These are phyloP conservation scores for Stegodyphus dumicola DNA, from an alignment of 1,140 invertebrate species.

Conservation along the genomic window DNA sequence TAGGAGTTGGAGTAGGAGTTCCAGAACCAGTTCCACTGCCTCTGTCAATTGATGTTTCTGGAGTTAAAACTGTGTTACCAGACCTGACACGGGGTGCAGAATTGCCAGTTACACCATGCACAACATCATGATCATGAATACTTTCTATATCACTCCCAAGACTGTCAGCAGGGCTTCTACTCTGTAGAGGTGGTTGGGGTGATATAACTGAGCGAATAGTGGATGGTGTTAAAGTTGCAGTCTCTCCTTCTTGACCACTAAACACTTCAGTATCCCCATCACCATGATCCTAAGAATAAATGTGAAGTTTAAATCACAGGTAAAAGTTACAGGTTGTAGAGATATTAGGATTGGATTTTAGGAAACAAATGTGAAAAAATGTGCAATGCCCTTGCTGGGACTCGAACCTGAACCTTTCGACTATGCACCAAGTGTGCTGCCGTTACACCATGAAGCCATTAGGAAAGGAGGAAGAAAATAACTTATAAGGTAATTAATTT, in stretches of 20 bases:
- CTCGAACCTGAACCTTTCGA: no score
- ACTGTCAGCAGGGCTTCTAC: slow-evolving; percentile 55
- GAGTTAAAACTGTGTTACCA: slow-evolving; percentile 23
- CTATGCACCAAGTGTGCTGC: no score
- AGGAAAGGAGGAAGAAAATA: no score
- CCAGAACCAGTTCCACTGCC: slow-evolving; percentile 38
- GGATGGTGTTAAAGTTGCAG: slow-evolving; percentile 61
- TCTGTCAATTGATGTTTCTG: slow-evolving; percentile 53
- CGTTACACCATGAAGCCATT: no score
- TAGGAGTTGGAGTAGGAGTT: slow-evolving; percentile 55
- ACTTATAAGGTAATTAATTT: no score
- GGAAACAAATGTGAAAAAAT: no score
- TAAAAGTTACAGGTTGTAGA: no score
- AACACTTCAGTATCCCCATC: slow-evolving; percentile 53
- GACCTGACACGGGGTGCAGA: slow-evolving; percentile 26
- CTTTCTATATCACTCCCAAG: slow-evolving; percentile 51
- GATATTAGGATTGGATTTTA: no score
- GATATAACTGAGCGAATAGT: slow-evolving; percentile 60
- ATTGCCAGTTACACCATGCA: slow-evolving; percentile 3
- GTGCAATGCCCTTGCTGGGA: no score
- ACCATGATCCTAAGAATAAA: slow-evolving; percentile 18
- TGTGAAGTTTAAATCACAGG: no score
- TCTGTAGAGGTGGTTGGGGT: slow-evolving; percentile 44
- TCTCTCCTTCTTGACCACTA: slow-evolving; percentile 57
- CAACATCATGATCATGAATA: slow-evolving; percentile 40